Evolutionary conservation across 2,888 invertebrate genomes (phyloP).

Genomic region (Parascotia fuliginaria): DNA sequence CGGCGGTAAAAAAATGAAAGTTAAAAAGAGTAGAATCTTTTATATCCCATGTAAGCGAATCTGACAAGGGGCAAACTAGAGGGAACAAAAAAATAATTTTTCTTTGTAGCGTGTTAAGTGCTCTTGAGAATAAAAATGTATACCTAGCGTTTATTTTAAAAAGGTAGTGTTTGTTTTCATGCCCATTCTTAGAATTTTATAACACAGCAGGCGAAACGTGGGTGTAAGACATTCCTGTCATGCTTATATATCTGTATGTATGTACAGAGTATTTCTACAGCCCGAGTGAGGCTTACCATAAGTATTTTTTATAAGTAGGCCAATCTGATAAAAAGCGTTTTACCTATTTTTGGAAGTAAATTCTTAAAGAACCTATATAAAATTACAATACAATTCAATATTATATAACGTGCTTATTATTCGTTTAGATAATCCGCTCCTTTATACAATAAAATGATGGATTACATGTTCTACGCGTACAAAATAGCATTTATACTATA

Average conservation of each 20-base stretch:
- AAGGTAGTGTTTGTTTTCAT: no score
- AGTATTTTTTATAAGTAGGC: no score
- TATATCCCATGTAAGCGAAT: not conserved
- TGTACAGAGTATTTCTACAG: no score
- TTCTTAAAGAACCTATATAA: no score
- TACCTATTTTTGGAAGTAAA: no score
- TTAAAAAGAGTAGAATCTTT: not conserved
- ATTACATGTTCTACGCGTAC: conserved; percentile 13
- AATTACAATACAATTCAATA: not conserved
- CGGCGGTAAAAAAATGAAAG: no score
- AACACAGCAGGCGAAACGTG: not conserved
- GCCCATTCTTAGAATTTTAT: no score
- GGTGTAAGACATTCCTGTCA: no score
- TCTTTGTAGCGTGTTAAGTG: not conserved
- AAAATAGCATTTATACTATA: conserved; percentile 18
- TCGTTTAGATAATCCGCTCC: conserved; percentile 41
- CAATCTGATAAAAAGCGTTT: no score
- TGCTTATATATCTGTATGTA: no score
- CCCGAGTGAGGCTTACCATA: no score
- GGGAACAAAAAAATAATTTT: not conserved
- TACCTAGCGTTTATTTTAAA: not conserved
- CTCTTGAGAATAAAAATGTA: not conserved
- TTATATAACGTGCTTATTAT: conserved; percentile 12
- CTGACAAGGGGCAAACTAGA: not conserved
- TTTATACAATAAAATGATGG: conserved; percentile 19